phyloP scores from a whole-genome alignment of 2,888 invertebrate species.

The Bellardia pandia region DNA sequence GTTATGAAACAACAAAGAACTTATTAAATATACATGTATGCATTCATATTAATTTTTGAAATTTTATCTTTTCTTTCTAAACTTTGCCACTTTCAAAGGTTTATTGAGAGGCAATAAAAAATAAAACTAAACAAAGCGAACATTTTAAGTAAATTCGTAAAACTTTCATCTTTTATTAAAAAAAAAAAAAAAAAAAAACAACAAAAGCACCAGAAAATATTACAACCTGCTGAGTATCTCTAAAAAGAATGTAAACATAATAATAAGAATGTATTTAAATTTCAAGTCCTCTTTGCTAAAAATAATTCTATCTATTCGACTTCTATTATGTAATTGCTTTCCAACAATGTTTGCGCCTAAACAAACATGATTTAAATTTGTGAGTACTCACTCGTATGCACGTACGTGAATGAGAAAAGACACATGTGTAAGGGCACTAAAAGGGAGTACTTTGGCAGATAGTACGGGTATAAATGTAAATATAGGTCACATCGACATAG shows the following conservation, averaged over 20 bases:
- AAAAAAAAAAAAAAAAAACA: background rate
- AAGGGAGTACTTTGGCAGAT: background rate
- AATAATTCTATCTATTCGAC: background rate
- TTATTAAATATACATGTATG: background rate
- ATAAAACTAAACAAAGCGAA: background rate
- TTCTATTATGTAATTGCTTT: slow-evolving; percentile 35
- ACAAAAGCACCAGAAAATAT: background rate
- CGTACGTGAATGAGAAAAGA: background rate
- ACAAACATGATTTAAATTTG: slow-evolving; percentile 24
- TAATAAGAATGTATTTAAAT: slow-evolving; percentile 5
- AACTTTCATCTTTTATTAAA: slow-evolving; percentile 30
- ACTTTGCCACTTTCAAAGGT: slow-evolving; percentile 24
- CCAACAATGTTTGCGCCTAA: slow-evolving; percentile 15
- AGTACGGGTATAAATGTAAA: slow-evolving; percentile 1
- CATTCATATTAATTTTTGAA: background rate
- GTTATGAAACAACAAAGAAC: background rate
- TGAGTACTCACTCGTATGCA: background rate
- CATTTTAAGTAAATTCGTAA: background rate
- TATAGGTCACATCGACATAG: slow-evolving; percentile 52
- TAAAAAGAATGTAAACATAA: slow-evolving; percentile 22
- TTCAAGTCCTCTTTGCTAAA: background rate
- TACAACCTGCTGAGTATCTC: slow-evolving; percentile 23
- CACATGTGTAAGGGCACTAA: slow-evolving; percentile 5
- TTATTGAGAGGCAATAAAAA: slow-evolving; percentile 40
- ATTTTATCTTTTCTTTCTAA: background rate